Conservation (phyloP, 2,797 vertebrate genomes). For the Crocidura indochinensis region DNA sequence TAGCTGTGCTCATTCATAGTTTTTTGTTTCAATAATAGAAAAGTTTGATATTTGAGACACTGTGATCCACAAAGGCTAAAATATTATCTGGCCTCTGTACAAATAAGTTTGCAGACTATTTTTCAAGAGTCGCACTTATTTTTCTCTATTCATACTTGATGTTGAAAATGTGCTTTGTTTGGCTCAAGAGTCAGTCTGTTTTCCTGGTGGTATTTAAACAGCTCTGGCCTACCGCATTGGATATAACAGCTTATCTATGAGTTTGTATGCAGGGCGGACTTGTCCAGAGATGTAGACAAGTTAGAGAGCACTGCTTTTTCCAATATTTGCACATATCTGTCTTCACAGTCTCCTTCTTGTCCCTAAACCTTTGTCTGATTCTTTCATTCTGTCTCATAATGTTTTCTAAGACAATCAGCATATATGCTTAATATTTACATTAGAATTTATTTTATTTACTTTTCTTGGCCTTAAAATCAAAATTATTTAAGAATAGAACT, state of each 20-base stretch:
- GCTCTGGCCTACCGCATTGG: no score
- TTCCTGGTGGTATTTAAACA: neutral
- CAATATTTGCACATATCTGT: neutral
- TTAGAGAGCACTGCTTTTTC: no score
- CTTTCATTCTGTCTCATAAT: slow-evolving; percentile 23
- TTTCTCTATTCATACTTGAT: slow-evolving; percentile 20
- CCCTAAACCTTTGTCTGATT: neutral
- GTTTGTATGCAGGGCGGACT: no score
- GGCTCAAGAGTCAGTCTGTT: neutral
- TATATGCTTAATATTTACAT: slow-evolving; percentile 53
- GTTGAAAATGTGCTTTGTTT: slow-evolving; percentile 24
- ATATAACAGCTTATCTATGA: no score
- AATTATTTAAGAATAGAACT: slow-evolving; percentile 50
- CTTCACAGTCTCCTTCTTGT: no score
- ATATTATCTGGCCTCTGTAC: neutral
- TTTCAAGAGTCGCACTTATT: neutral
- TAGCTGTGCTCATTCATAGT: no score
- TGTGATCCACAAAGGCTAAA: neutral
- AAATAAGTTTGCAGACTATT: neutral
- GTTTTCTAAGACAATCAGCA: slow-evolving; percentile 20
- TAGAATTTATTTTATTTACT: slow-evolving; percentile 42
- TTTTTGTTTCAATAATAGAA: neutral
- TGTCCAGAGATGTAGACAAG: no score
- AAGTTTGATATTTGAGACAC: neutral
- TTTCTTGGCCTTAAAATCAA: neutral